Evolutionary conservation across 2,888 invertebrate genomes (phyloP), one percentile per base, ranked within the genome.

Genomic region (Melanotus villosus): DNA sequence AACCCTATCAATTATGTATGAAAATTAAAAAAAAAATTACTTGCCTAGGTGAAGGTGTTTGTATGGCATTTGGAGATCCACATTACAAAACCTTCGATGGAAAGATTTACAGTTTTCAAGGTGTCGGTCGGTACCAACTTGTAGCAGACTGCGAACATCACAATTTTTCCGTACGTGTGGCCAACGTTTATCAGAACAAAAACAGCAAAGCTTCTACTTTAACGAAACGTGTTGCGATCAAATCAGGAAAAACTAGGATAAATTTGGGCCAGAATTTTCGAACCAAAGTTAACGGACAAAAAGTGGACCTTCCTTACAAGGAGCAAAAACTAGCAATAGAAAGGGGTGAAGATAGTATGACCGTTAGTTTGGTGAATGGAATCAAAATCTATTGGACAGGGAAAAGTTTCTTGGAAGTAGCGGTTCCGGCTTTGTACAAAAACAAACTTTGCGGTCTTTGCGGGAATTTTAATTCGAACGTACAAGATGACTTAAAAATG

Each of bases 11-110:
- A n/a, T n/a, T n/a, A n/a, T n/a, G n/a, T n/a, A n/a, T n/a, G n/a
- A n/a, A n/a, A n/a, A n/a, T n/a, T n/a, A n/a, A n/a, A n/a, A n/a
- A n/a, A n/a, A n/a, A n/a, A n/a, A n/a, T n/a, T n/a, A n/a, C n/a
- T n/a, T n/a, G n/a, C n/a, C n/a, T 82, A 91, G 91, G 88, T 75
- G 95, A 96, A 73, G 96, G 96, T 16, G 93, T 95, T 0, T 97
- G 97, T 80, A 96, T 96, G 7, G 97, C 97, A 1, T 97, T 96
- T 79, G 97, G 97, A 0, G 97, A 97, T 84, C 97, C 97, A 0
- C 97, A 98, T 83, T 98, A 97, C 83, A 91, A 94, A 79, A 97
- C 97, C 2, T 98, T 97, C 83, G 98, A 98, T 80, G 97, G 97
- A 34, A 93, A 93, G 82, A 93, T 96, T 80, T 98, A 93, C 84